Percentiles rank a stretch among this genome's conserved stretches.
These are phyloP conservation scores for Cyrtonyx montezumae DNA, from an alignment of 2,113 vertebrate genomes.

Conservation along the genomic window DNA sequence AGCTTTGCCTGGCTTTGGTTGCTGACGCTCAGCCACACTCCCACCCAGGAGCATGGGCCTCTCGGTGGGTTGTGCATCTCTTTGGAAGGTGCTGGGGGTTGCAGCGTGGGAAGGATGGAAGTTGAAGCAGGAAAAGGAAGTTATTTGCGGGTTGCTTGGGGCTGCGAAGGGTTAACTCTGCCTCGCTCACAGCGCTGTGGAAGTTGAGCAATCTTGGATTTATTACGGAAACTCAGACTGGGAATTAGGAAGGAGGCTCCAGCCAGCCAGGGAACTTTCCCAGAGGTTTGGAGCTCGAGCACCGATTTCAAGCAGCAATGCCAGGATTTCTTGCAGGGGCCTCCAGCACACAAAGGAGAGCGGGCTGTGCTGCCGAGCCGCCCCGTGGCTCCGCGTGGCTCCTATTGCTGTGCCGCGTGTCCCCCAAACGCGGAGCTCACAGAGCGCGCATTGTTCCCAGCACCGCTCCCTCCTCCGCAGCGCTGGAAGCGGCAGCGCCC, in stretches of 20 bases:
- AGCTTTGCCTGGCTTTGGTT: background rate
- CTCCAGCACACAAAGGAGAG: background rate
- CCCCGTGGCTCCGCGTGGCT: background rate
- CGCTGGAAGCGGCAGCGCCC: background rate
- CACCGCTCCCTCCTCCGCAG: background rate
- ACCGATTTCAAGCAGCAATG: background rate
- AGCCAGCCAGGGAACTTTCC: background rate
- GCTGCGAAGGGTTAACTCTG: background rate
- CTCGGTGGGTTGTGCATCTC: background rate
- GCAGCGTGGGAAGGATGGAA: background rate
- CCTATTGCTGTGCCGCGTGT: background rate
- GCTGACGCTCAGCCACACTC: background rate
- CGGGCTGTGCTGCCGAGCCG: background rate
- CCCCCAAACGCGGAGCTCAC: background rate
- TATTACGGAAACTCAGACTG: background rate
- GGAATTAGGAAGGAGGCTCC: background rate
- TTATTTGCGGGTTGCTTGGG: background rate
- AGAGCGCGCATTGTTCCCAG: background rate
- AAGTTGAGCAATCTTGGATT: slow-evolving; percentile 28
- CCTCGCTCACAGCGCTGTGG: background rate
- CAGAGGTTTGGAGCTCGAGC: background rate
- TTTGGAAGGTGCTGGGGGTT: background rate
- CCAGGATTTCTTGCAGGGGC: slow-evolving; percentile 29
- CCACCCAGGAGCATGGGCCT: background rate
- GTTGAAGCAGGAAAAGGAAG: background rate